phyloP scores from a whole-genome alignment of 2,888 invertebrate species.

The Mallateleia sp. region DNA sequence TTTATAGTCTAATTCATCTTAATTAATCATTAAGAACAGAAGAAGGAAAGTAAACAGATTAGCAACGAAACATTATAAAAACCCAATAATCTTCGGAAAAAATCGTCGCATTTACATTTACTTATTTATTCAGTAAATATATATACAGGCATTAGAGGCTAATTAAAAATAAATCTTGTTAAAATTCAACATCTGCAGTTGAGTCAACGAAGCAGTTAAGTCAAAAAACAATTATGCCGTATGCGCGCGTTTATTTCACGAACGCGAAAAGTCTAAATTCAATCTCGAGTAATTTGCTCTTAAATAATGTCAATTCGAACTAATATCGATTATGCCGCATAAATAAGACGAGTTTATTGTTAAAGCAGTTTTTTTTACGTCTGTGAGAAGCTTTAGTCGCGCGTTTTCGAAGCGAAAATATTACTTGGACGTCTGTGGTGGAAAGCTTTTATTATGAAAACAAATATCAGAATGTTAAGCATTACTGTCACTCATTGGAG shows the following conservation, averaged over 20 bases:
- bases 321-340: slow-evolving; percentile 10
- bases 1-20: too few relatives aligned
- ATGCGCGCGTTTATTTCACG: background rate
- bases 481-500: slow-evolving; percentile 53
- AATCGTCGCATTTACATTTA: too few relatives aligned
- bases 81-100: too few relatives aligned
- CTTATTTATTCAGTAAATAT: too few relatives aligned
- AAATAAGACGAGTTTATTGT: slow-evolving; percentile 14
- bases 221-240: too few relatives aligned
- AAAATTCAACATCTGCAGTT: too few relatives aligned
- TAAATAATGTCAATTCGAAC: slow-evolving; percentile 6
- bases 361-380: background rate
- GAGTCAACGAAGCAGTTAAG: too few relatives aligned
- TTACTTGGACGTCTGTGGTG: slow-evolving; percentile 46
- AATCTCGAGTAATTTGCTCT: background rate
- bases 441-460: slow-evolving; percentile 56
- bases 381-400: slow-evolving; percentile 9
- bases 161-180: too few relatives aligned
- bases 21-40: too few relatives aligned
- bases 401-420: slow-evolving; percentile 48
- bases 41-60: too few relatives aligned
- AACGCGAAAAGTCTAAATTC: background rate
- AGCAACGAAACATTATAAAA: too few relatives aligned
- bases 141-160: too few relatives aligned
- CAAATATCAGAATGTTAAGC: slow-evolving; percentile 67